Base-by-base conservation (phyloP, 2,888 invertebrate species). In the Elysia crispata region DNA sequence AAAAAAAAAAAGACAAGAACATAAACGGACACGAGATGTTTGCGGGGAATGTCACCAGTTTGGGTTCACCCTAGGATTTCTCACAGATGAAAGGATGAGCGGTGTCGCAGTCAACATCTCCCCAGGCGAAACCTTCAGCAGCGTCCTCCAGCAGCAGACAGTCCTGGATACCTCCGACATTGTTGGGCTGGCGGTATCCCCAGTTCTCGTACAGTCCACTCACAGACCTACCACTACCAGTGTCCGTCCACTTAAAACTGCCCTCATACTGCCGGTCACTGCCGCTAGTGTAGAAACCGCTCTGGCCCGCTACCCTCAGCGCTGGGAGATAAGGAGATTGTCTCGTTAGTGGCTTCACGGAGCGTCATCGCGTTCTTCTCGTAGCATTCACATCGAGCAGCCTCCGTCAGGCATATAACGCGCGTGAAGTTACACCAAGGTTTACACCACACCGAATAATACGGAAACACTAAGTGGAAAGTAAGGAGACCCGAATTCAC, bases 81-180 rank as follows among this genome's bases (percentile, higher is more conserved):
- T 88, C 85, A 83, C 88, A 88, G 67, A 88, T 88, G 70, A 85
- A 88, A 15, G 88, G 87, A 57, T 87, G 87, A 28, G 73, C 80
- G 25, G 82, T 84, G 13, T 62, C 78, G 76, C 88, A 88, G 67
- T 84, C 83, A 13, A 87, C 85, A 64, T 88, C 88, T 3, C 88
- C 87, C 88, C 88, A 88, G 64, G 83, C 70, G 80, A 83, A 87
- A 66, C 83, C 80, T 11, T 79, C 81, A 11, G 77, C 76, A 1
- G 84, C 82, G 80, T 88, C 87, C 64, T 87, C 83, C 82, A 88
- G 80, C 13, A 86, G 81, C 11, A 88, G 78, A 79, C 88, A 88
- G 78, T 88, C 79, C 81, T 88, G 88, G 31, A 81, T 81, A 73
- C 84, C 81, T 1, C 83, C 88, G 20, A 87, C 88, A 62, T 88